Percentiles rank a stretch among this genome's conserved stretches.
Evolutionary conservation across 1,140 invertebrate genomes (phyloP).

Genomic region (Antheraea pernyi): DNA sequence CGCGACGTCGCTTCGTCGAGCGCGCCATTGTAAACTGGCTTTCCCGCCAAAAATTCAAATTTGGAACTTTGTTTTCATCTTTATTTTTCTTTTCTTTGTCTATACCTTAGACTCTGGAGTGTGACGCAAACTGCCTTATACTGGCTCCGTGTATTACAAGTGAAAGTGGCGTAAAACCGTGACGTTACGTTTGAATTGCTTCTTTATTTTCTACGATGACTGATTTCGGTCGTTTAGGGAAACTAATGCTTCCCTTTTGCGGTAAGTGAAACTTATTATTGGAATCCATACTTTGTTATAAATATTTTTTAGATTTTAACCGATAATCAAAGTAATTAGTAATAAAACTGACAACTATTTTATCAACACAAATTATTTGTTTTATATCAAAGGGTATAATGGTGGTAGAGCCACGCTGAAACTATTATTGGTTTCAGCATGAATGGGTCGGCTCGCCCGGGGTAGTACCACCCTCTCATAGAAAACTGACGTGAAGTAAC

Average conservation of each 20-base stretch:
- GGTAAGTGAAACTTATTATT: constrained; percentile 38
- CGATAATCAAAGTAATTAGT: too few relatives aligned
- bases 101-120: not conserved
- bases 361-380: too few relatives aligned
- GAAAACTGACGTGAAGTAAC: too few relatives aligned
- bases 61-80: not conserved
- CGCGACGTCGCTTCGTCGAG: not conserved
- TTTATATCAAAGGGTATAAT: too few relatives aligned
- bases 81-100: not conserved
- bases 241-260: constrained; percentile 48
- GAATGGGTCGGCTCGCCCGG: too few relatives aligned
- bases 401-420: too few relatives aligned
- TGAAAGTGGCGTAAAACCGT: constrained; percentile 70
- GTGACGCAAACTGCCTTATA: not conserved
- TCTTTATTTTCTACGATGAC: constrained; percentile 38
- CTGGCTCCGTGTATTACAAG: constrained; percentile 23
- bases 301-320: too few relatives aligned
- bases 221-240: constrained; percentile 57
- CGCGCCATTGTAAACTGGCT: not conserved
- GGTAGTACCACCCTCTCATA: too few relatives aligned
- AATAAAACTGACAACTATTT: too few relatives aligned
- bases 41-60: constrained; percentile 1
- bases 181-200: constrained; percentile 52
- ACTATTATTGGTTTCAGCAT: too few relatives aligned
- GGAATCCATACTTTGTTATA: not conserved